Evolutionary conservation across 2,797 vertebrate genomes (phyloP).

Genomic region (Sitta carolinensis): DNA sequence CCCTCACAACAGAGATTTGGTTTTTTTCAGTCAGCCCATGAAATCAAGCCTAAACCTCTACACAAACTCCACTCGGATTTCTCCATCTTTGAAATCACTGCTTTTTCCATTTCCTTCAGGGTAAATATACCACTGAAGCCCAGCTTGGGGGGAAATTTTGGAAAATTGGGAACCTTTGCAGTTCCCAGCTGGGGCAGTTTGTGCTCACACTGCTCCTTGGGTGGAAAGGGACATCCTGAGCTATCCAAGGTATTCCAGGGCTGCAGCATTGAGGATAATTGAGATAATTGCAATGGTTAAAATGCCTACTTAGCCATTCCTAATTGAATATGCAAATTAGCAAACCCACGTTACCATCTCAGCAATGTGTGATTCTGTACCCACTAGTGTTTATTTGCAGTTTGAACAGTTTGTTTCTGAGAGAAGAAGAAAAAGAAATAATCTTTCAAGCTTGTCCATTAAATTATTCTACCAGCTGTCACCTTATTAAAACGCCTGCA

Average conservation of each 20-base stretch:
- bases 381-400: slow-evolving; percentile 61
- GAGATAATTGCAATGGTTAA: not conserved
- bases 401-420: slow-evolving; percentile 60
- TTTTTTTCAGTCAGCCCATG: not conserved
- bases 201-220: fast-evolving
- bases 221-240: not conserved
- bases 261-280: not conserved
- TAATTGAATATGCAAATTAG: slow-evolving; percentile 54
- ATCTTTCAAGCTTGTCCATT: slow-evolving; percentile 32
- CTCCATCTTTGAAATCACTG: not conserved
- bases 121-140: not conserved
- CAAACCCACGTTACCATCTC: slow-evolving; percentile 40
- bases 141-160: not conserved
- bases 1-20: not conserved
- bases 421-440: slow-evolving; percentile 7
- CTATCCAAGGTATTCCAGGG: not conserved
- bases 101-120: not conserved
- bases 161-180: not conserved
- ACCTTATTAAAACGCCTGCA: slow-evolving; percentile 55
- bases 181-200: not conserved
- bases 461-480: slow-evolving; percentile 58
- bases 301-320: slow-evolving; percentile 2
- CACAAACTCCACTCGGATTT: not conserved
- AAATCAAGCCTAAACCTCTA: not conserved
- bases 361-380: slow-evolving; percentile 50